phyloP scores from a whole-genome alignment of 2,797 vertebrate species.

The Apogon hyalosoma region DNA sequence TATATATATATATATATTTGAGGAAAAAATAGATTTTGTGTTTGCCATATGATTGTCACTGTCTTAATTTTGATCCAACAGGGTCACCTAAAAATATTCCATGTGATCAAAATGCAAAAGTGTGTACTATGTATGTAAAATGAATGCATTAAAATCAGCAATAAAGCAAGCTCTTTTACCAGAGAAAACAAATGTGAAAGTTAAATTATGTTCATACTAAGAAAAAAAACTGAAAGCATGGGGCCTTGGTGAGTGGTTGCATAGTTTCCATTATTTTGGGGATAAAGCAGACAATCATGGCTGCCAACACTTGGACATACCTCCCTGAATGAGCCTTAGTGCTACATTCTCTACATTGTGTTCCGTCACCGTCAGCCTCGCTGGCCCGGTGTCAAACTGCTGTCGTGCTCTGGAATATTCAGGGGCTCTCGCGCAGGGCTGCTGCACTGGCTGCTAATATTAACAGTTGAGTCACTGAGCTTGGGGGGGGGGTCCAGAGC shows the following conservation, averaged over 20 bases:
- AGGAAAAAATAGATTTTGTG: conserved; percentile 43
- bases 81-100: conserved; percentile 52
- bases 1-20: no score
- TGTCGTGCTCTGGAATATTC: conserved; percentile 72
- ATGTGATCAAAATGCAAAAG: conserved; percentile 57
- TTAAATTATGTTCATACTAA: conserved; percentile 8
- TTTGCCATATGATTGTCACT: conserved; percentile 59
- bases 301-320: conserved; percentile 15
- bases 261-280: conserved; percentile 21
- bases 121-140: conserved; percentile 67
- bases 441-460: conserved; percentile 69
- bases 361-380: conserved; percentile 34
- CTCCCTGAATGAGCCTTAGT: conserved; percentile 20
- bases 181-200: conserved; percentile 24
- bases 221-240: not conserved
- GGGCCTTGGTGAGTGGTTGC: not conserved
- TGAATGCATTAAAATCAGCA: conserved; percentile 74
- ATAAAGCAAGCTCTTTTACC: conserved; percentile 75
- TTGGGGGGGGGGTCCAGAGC: conserved; percentile 23
- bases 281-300: conserved; percentile 25
- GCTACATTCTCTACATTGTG: conserved; percentile 53
- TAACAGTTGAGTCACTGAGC: conserved; percentile 67
- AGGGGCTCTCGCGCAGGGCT: conserved; percentile 19
- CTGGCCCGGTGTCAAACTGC: conserved; percentile 39
- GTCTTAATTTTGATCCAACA: conserved; percentile 61